These are phyloP conservation scores for Musca vetustissima DNA, from an alignment of 1,140 invertebrate species.

Conservation along the genomic window DNA sequence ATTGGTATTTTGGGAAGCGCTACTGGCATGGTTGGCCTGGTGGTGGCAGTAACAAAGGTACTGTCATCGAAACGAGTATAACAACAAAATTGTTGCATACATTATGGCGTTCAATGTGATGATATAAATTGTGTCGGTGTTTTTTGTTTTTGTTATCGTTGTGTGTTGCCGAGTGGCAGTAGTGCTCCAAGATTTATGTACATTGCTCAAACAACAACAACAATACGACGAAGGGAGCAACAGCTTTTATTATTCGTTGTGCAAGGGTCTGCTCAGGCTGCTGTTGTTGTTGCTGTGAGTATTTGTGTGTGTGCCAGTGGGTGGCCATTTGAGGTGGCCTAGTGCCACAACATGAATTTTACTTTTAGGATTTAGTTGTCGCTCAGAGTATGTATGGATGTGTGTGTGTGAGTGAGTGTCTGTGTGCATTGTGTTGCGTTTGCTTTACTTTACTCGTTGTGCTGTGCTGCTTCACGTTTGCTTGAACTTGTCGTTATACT, in stretches of 20 bases:
- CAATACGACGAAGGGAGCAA: not conserved
- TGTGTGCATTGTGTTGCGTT: not conserved
- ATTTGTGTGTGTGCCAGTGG: too few relatives aligned
- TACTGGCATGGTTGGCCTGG: too few relatives aligned
- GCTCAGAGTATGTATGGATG: too few relatives aligned
- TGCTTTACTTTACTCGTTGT: not conserved
- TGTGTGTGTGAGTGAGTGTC: not conserved
- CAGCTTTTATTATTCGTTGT: conserved; percentile 4
- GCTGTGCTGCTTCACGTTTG: not conserved
- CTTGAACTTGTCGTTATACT: conserved; percentile 5
- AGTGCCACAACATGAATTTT: too few relatives aligned
- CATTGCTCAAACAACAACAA: not conserved
- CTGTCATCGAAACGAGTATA: conserved; percentile 16
- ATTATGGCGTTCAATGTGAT: conserved; percentile 33
- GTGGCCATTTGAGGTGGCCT: too few relatives aligned
- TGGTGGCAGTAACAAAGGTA: not conserved
- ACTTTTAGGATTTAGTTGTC: too few relatives aligned
- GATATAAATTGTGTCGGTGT: not conserved
- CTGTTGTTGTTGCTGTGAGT: too few relatives aligned
- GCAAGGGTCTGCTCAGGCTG: too few relatives aligned
- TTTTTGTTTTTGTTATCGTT: too few relatives aligned
- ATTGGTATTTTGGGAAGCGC: too few relatives aligned
- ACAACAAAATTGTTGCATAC: conserved; percentile 49
- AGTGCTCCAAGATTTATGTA: conserved; percentile 8
- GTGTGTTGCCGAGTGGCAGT: not conserved